These are phyloP conservation scores for Electrona antarctica DNA, from an alignment of 2,113 vertebrate species.

Conservation along the genomic window DNA sequence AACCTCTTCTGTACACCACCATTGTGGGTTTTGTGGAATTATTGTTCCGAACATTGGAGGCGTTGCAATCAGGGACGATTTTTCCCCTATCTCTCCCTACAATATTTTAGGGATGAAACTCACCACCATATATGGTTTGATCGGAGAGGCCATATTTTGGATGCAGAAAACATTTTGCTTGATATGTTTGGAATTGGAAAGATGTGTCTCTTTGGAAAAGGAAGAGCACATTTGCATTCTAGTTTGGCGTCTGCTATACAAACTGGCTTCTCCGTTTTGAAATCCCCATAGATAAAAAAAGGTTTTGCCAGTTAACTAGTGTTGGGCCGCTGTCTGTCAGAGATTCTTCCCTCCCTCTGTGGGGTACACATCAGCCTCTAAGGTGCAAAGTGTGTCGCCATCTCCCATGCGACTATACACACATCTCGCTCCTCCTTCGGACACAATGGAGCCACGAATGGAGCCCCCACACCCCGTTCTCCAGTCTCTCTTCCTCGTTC, in stretches of 20 bases:
- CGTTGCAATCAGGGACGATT: slow-evolving; percentile 46
- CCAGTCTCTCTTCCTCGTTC: slow-evolving; percentile 59
- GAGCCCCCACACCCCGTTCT: slow-evolving; percentile 48
- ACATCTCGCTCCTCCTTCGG: slow-evolving; percentile 58
- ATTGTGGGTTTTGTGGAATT: slow-evolving; percentile 62
- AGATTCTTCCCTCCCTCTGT: slow-evolving; percentile 59
- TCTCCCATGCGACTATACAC: slow-evolving; percentile 61
- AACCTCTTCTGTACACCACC: slow-evolving; percentile 69
- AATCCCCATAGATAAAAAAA: slow-evolving; percentile 46
- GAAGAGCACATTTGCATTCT: slow-evolving; percentile 54
- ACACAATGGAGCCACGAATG: slow-evolving; percentile 69
- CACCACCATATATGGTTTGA: slow-evolving; percentile 46
- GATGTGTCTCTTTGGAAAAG: slow-evolving; percentile 54
- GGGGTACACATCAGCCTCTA: slow-evolving; percentile 62
- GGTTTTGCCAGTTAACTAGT: slow-evolving; percentile 61
- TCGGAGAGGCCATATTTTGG: slow-evolving; percentile 47
- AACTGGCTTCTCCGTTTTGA: slow-evolving; percentile 39
- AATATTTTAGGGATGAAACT: slow-evolving; percentile 66
- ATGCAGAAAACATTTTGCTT: slow-evolving; percentile 51
- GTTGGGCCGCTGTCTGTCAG: slow-evolving; percentile 54
- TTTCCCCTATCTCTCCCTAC: slow-evolving; percentile 63
- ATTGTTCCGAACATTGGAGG: slow-evolving; percentile 58
- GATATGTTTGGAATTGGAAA: slow-evolving; percentile 54
- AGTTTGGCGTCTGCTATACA: slow-evolving; percentile 55
- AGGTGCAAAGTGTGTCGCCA: slow-evolving; percentile 63